These are phyloP conservation scores for Pentalonia nigronervosa DNA, from an alignment of 1,140 invertebrate species.

Conservation along the genomic window DNA sequence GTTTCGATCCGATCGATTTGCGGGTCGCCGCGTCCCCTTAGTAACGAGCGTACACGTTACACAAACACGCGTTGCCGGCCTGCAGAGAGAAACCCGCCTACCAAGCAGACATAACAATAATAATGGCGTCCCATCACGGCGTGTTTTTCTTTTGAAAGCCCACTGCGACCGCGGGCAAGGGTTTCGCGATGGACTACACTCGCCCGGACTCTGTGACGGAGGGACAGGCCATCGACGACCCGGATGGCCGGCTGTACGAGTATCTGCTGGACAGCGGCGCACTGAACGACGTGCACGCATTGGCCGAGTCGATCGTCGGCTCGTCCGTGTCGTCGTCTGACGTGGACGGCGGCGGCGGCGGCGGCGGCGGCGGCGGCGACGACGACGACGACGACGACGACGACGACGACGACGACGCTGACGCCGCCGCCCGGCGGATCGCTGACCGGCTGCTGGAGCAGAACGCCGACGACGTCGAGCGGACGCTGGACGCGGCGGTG, in stretches of 20 bases:
- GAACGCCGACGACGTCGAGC: constrained; percentile 31
- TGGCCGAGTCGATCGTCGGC: constrained; percentile 32
- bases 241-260: neutral
- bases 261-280: constrained; percentile 40
- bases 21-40: neutral
- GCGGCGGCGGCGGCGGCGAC: neutral
- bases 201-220: too few relatives aligned
- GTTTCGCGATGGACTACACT: neutral
- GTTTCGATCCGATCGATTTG: constrained; percentile 28
- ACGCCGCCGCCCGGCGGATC: neutral
- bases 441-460: constrained; percentile 11
- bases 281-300: neutral
- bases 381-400: neutral
- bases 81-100: neutral
- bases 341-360: neutral
- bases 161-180: neutral
- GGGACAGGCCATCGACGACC: neutral
- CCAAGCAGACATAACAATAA: neutral
- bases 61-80: neutral
- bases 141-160: neutral
- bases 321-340: neutral
- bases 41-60: neutral
- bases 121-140: neutral
- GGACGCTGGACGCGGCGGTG: constrained; percentile 19
- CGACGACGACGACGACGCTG: neutral